These are phyloP conservation scores for Streblospio benedicti DNA, from an alignment of 1,140 invertebrate genomes.

Conservation along the genomic window DNA sequence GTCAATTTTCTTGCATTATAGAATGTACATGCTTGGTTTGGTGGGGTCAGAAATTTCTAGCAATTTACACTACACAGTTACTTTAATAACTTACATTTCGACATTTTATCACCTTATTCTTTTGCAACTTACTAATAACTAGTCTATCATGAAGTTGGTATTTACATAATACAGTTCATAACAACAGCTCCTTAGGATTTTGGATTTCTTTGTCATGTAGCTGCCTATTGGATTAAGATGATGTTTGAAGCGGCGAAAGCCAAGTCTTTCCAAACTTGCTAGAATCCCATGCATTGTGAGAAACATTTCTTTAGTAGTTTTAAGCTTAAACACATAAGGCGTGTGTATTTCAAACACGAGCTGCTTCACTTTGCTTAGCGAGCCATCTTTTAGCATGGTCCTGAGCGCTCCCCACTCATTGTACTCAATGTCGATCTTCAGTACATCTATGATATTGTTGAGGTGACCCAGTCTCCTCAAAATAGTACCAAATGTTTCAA, in stretches of 20 bases:
- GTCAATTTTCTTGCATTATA: too few species aligned
- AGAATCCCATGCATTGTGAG: background rate
- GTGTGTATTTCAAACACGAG: conserved; percentile 14
- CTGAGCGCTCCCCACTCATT: conserved; percentile 7
- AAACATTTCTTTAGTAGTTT: conserved; percentile 2
- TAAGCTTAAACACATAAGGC: background rate
- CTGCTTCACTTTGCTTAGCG: conserved; percentile 7
- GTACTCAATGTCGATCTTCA: conserved; percentile 15
- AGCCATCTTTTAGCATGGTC: conserved; percentile 7
- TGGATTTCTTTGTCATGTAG: background rate
- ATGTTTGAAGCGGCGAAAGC: conserved; percentile 3
- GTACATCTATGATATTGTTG: conserved; percentile 8
- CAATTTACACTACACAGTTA: too few species aligned
- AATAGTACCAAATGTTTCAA: conserved; percentile 8
- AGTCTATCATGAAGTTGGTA: too few species aligned
- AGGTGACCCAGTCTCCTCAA: conserved; percentile 6
- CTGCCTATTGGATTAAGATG: conserved; percentile 7
- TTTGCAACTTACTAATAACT: too few species aligned
- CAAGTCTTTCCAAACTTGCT: background rate
- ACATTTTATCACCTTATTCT: too few species aligned
- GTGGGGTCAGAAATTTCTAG: too few species aligned
- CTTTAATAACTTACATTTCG: too few species aligned
- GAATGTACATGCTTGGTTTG: too few species aligned
- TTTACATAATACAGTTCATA: conserved; percentile 16
- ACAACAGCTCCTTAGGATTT: conserved; percentile 6